These are phyloP conservation scores for Pelodytes ibericus DNA, from an alignment of 2,797 vertebrate genomes.

Conservation along the genomic window DNA sequence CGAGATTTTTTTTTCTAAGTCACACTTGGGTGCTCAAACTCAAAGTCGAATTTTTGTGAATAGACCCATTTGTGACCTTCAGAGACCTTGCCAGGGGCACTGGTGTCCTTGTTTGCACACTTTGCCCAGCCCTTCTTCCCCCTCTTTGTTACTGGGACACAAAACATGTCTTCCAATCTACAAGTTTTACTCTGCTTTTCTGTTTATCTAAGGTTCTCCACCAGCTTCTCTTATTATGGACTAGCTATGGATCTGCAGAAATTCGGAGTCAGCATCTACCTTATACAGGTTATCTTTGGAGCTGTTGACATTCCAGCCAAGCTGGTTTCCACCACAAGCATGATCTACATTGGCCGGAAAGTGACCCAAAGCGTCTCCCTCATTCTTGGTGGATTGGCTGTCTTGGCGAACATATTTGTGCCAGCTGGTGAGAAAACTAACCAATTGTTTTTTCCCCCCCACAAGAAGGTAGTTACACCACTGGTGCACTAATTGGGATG, in stretches of 20 bases:
- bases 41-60: too few species aligned
- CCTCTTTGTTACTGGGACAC: too few species aligned
- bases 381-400: constrained; percentile 76
- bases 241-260: constrained; percentile 89
- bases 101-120: too few species aligned
- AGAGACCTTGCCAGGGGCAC: too few species aligned
- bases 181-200: neutral
- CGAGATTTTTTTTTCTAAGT: too few species aligned
- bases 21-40: too few species aligned
- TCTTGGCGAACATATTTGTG: constrained; percentile 82
- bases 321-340: constrained; percentile 73
- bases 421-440: constrained; percentile 75
- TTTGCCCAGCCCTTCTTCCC: too few species aligned
- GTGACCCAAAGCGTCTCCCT: constrained; percentile 77
- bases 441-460: neutral
- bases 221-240: constrained; percentile 88
- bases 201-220: constrained; percentile 78
- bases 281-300: constrained; percentile 95
- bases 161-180: neutral
- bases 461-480: neutral
- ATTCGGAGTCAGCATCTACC: constrained; percentile 87
- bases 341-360: constrained; percentile 83
- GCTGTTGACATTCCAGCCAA: constrained; percentile 89
- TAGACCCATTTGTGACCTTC: too few species aligned
- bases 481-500: too few species aligned